A percentile compares a stretch with the other conserved stretches of the same genome.
phyloP scores from a whole-genome alignment of 2,888 invertebrate genomes.

The Ectropis crepuscularia region DNA sequence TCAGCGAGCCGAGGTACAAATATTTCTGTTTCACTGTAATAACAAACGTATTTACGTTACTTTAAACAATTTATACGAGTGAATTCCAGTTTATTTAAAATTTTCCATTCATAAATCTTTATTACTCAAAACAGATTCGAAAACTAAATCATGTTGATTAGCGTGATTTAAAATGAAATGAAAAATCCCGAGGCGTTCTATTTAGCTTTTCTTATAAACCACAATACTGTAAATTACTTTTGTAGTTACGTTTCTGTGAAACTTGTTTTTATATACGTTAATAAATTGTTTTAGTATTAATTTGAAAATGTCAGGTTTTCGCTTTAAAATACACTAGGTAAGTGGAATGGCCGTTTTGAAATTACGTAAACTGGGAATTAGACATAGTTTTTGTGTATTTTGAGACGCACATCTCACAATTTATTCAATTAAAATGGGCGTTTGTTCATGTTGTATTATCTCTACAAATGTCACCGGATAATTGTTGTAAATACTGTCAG shows the following conservation, averaged over 20 bases:
- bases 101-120: conserved; percentile 38
- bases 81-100: conserved; percentile 26
- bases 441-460: too few relatives aligned
- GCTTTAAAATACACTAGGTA: background rate
- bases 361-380: too few relatives aligned
- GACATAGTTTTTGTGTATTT: background rate
- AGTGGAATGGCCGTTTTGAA: background rate
- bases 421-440: too few relatives aligned
- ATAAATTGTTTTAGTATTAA: conserved; percentile 1
- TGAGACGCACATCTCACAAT: background rate
- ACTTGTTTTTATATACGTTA: conserved; percentile 6
- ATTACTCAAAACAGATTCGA: conserved; percentile 36
- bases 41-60: conserved; percentile 22
- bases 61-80: conserved; percentile 22
- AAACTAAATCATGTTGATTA: conserved; percentile 39
- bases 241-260: conserved; percentile 26
- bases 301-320: background rate
- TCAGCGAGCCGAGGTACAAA: conserved; percentile 39
- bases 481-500: too few relatives aligned
- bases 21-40: conserved; percentile 32
- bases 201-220: conserved; percentile 36
- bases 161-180: conserved; percentile 37
- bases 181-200: conserved; percentile 34
- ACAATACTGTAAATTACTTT: conserved; percentile 32
- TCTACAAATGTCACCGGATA: too few relatives aligned